Evolutionary conservation across 1,140 invertebrate species (phyloP).

Genomic region (Ectropis grisescens): DNA sequence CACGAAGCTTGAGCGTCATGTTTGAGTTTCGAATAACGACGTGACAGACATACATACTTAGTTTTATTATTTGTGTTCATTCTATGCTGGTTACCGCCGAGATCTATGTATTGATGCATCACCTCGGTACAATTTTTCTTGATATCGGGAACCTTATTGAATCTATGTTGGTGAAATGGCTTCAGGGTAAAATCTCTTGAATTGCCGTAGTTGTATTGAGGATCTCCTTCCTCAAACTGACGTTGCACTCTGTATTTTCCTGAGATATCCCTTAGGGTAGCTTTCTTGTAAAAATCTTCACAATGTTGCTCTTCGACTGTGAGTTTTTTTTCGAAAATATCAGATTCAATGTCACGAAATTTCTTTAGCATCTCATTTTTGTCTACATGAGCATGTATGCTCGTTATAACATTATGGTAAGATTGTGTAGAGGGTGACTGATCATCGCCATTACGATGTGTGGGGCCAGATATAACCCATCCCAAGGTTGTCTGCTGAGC

Average conservation of each 20-base stretch:
- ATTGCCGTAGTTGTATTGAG: slow-evolving; percentile 5
- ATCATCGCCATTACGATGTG: too few species aligned
- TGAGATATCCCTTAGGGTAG: slow-evolving; percentile 5
- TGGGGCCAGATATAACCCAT: slow-evolving; percentile 12
- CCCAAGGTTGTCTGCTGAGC: slow-evolving; percentile 10
- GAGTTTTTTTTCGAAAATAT: slow-evolving; percentile 1
- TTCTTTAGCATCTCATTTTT: slow-evolving; percentile 8
- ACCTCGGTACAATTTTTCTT: slow-evolving; percentile 6
- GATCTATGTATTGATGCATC: slow-evolving; percentile 10
- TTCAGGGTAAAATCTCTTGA: slow-evolving; percentile 8
- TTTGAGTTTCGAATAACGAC: not conserved
- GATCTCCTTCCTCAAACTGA: slow-evolving; percentile 6
- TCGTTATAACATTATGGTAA: not conserved
- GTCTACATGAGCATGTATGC: slow-evolving; percentile 5
- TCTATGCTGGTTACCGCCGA: slow-evolving; percentile 10
- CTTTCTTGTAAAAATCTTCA: slow-evolving; percentile 7
- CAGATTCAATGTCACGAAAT: slow-evolving; percentile 13
- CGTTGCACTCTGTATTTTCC: slow-evolving; percentile 13
- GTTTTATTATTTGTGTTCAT: slow-evolving; percentile 3
- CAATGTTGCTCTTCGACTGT: slow-evolving; percentile 10
- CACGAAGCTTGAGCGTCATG: slow-evolving; percentile 2
- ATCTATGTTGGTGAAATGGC: slow-evolving; percentile 3
- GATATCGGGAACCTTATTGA: slow-evolving; percentile 4
- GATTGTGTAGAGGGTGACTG: too few species aligned
- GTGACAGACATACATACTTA: slow-evolving; percentile 1